Evolutionary conservation across 2,888 invertebrate species (phyloP).

Genomic region (Plagiodera versicolora): DNA sequence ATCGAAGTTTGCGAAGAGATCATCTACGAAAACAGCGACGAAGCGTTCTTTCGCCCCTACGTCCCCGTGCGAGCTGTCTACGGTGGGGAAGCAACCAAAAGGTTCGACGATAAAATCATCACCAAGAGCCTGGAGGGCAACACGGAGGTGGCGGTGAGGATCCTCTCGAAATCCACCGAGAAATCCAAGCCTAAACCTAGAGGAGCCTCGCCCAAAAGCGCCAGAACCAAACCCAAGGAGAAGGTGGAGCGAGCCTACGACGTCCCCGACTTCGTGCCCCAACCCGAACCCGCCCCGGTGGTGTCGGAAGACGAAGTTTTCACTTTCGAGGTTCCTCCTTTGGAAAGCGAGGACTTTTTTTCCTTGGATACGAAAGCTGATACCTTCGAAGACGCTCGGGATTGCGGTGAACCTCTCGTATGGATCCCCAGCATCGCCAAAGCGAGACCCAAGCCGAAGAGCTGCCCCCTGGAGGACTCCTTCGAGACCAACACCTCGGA

Average conservation of each 20-base stretch:
- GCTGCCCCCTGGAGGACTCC: slow-evolving; percentile 20
- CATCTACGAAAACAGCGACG: slow-evolving; percentile 66
- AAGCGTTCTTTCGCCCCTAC: slow-evolving; percentile 70
- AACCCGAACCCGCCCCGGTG: too few relatives aligned
- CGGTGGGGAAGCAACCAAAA: slow-evolving; percentile 32
- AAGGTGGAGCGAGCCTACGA: slow-evolving; percentile 15
- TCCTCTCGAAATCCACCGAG: slow-evolving; percentile 32
- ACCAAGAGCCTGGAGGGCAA: slow-evolving; percentile 41
- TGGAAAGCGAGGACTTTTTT: slow-evolving; percentile 40
- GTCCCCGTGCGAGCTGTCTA: slow-evolving; percentile 58
- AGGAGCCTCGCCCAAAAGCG: slow-evolving; percentile 20
- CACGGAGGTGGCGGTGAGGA: slow-evolving; percentile 43
- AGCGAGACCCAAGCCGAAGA: slow-evolving; percentile 14
- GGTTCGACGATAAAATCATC: slow-evolving; percentile 37
- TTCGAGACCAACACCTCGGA: slow-evolving; percentile 31
- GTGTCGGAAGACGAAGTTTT: slow-evolving; percentile 13
- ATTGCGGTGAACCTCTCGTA: slow-evolving; percentile 30
- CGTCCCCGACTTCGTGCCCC: neutral
- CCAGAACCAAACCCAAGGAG: neutral
- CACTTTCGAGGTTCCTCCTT: slow-evolving; percentile 33
- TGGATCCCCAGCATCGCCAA: slow-evolving; percentile 15
- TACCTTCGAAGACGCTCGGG: slow-evolving; percentile 41
- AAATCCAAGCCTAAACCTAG: slow-evolving; percentile 21
- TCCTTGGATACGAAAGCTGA: slow-evolving; percentile 39
- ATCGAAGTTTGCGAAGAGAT: slow-evolving; percentile 46